Conservation (phyloP, 2,888 invertebrate genomes). For the Hetaerina titia region DNA sequence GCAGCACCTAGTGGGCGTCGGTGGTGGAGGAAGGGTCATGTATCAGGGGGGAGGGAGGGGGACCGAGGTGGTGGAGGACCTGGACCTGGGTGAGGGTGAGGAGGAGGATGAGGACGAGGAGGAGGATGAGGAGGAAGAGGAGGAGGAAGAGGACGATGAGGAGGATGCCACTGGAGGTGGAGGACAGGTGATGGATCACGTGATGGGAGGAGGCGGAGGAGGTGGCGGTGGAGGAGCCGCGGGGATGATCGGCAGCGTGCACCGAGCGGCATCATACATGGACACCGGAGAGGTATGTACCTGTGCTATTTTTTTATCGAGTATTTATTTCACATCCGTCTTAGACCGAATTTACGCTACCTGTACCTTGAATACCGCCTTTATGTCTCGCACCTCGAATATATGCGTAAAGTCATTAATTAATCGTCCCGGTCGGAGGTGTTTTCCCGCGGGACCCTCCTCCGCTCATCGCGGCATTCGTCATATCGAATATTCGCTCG, state of each 20-base stretch:
- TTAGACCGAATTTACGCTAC: not conserved
- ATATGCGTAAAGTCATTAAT: not conserved
- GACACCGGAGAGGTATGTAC: slow-evolving; percentile 56
- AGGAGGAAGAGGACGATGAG: slow-evolving; percentile 49
- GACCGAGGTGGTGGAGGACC: slow-evolving; percentile 24
- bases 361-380: not conserved
- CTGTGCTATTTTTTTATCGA: not conserved
- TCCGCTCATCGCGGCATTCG: slow-evolving; percentile 33
- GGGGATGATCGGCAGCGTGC: slow-evolving; percentile 41
- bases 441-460: not conserved
- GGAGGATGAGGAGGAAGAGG: slow-evolving; percentile 18
- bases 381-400: no score
- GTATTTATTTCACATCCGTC: not conserved
- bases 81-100: slow-evolving; percentile 47
- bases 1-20: slow-evolving; percentile 37
- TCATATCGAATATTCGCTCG: slow-evolving; percentile 30
- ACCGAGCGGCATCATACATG: slow-evolving; percentile 28
- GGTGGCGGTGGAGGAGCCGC: not conserved
- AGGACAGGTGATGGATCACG: slow-evolving; percentile 37
- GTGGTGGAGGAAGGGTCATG: slow-evolving; percentile 53
- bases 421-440: not conserved
- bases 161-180: slow-evolving; percentile 8
- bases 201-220: slow-evolving; percentile 43
- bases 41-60: slow-evolving; percentile 43
- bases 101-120: slow-evolving; percentile 56